Evolutionary conservation across 1,140 invertebrate genomes (phyloP).

Genomic region (Pseudomyrmex sp.): DNA sequence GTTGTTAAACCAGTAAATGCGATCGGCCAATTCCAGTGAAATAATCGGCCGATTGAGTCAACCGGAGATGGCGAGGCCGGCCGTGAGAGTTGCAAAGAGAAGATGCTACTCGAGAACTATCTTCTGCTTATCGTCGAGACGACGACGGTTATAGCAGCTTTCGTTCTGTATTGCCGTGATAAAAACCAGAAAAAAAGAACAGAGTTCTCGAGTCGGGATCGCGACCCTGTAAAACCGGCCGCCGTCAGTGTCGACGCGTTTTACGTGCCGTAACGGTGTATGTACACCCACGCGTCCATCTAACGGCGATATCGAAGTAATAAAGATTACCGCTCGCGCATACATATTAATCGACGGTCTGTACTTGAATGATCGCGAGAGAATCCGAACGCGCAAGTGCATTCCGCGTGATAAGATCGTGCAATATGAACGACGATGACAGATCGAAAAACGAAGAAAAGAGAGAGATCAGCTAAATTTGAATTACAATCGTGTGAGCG

Average conservation of each 20-base stretch:
- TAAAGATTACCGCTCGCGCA: conserved; percentile 63
- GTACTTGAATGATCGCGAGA: conserved; percentile 47
- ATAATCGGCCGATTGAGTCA: too few relatives aligned
- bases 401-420: conserved; percentile 36
- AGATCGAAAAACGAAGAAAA: conserved; percentile 1
- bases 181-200: neutral
- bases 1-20: too few relatives aligned
- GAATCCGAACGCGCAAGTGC: conserved; percentile 33
- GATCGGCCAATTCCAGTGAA: too few relatives aligned
- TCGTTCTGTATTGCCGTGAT: neutral
- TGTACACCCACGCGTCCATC: conserved; percentile 35
- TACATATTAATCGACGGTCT: conserved; percentile 68
- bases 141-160: conserved; percentile 6
- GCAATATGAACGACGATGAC: conserved; percentile 50
- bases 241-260: conserved; percentile 55
- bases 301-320: conserved; percentile 65
- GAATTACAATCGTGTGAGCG: too few relatives aligned
- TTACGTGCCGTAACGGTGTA: conserved; percentile 69
- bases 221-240: conserved; percentile 43
- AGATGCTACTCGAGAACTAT: neutral
- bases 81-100: too few relatives aligned
- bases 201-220: conserved; percentile 13
- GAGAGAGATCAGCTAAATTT: conserved; percentile 14
- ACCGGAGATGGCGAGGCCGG: too few relatives aligned
- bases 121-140: neutral